Conservation (phyloP, 2,113 vertebrate genomes). For the Rhadina sibilatrix region DNA sequence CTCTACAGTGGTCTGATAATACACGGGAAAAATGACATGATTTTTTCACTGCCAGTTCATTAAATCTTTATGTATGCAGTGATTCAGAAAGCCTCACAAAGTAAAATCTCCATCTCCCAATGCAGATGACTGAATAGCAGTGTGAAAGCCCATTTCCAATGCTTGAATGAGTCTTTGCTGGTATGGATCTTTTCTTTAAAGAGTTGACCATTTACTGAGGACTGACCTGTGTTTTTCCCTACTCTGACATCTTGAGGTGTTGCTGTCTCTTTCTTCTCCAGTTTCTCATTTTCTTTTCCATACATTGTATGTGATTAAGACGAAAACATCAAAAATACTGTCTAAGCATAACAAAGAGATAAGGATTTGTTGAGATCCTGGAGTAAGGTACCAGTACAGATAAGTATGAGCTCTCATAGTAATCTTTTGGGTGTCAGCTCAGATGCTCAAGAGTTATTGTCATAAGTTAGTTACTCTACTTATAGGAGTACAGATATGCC, state of each 20-base stretch:
- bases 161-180: background rate
- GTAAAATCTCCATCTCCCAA: background rate
- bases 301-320: background rate
- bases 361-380: background rate
- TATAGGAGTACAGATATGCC: background rate
- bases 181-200: background rate
- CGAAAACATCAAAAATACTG: background rate
- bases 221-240: background rate
- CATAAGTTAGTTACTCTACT: background rate
- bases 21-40: background rate
- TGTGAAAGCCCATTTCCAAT: background rate
- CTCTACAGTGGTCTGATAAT: background rate
- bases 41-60: background rate
- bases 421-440: background rate
- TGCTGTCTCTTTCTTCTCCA: background rate
- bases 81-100: background rate
- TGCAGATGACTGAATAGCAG: background rate
- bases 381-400: background rate
- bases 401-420: background rate
- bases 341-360: background rate
- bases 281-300: background rate
- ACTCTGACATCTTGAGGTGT: background rate
- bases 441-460: background rate
- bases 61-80: background rate
- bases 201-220: background rate